phyloP scores from a whole-genome alignment of 2,888 invertebrate species.

The Tetheella fluctuosa region DNA sequence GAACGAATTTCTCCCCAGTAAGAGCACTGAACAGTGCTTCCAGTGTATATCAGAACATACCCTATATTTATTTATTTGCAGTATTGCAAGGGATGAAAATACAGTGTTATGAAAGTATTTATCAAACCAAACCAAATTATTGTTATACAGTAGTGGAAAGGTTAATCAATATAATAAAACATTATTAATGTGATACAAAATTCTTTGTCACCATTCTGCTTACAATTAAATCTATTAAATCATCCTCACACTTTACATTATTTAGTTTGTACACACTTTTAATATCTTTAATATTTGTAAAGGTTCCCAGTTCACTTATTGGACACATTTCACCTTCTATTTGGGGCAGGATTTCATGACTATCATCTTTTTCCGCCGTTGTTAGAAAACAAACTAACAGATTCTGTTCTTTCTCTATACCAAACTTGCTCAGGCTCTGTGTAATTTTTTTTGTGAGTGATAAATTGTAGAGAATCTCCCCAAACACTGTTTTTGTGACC shows the following conservation, averaged over 20 bases:
- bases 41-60: no score
- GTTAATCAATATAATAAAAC: neutral
- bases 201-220: slow-evolving; percentile 88
- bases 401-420: slow-evolving; percentile 71
- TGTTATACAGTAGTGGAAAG: no score
- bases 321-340: slow-evolving; percentile 83
- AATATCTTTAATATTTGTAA: slow-evolving; percentile 78
- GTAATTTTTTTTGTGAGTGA: slow-evolving; percentile 88
- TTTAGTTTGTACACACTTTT: slow-evolving; percentile 85
- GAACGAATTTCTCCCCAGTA: no score
- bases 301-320: slow-evolving; percentile 71
- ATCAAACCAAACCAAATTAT: no score
- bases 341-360: slow-evolving; percentile 63
- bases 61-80: no score
- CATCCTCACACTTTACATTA: slow-evolving; percentile 66
- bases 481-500: slow-evolving; percentile 85
- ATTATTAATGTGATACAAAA: slow-evolving; percentile 73
- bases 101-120: no score
- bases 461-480: slow-evolving; percentile 88
- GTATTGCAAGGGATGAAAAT: no score
- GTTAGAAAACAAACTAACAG: slow-evolving; percentile 65
- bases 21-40: no score
- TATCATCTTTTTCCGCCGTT: slow-evolving; percentile 42
- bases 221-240: slow-evolving; percentile 84
- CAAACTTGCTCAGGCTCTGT: slow-evolving; percentile 87